Evolutionary conservation across 2,113 vertebrate species (phyloP), one percentile per base, ranked within the genome.

Genomic region (Galeopterus variegatus): DNA sequence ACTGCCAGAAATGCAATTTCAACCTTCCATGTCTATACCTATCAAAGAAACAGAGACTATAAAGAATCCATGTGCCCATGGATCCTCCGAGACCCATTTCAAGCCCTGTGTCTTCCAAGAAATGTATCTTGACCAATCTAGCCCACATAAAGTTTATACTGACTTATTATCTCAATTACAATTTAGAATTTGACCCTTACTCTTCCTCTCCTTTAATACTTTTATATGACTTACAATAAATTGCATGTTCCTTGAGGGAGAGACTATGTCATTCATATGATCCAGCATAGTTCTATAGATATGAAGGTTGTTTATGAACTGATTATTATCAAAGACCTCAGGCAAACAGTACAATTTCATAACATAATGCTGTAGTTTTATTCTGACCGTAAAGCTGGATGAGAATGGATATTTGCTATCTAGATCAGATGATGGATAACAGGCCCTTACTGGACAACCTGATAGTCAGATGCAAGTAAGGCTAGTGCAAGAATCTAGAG

Each of bases 1-100:
- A 70, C 8, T 48, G 75, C 31, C 80, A 48, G 33, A 60, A 92
- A 93, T 88, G 21, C 28, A 72, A 26, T 95, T 96, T 62, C 85
- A 58, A 72, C 3, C 21, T 10, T 77, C 48, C 1, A 12, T 24
- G 36, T 75, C 76, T 82, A 8, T 31, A 90, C 6, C 48, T 88
- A 36, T 75, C n/a, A 24, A 1, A 41, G 72, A 84, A 80, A 67
- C 24, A 76, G 80, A 94, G 5, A 72, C 45, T 81, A 12, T 8
- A 54, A 80, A 62, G 8, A 81, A 54, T 33, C 45, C 3, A 5
- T 26, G 1, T 84, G 15, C 12, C 18, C 60, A 8, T 62, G 11
- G 13, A 81, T 81, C 41, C 28, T 76, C 28, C 7, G 45, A 88
- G 54, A 77, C 7, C 11, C 11, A 52, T 81, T 95, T 82, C 13